Evolutionary conservation across 2,113 vertebrate genomes (phyloP).

Genomic region (Epinephelus lanceolatus): DNA sequence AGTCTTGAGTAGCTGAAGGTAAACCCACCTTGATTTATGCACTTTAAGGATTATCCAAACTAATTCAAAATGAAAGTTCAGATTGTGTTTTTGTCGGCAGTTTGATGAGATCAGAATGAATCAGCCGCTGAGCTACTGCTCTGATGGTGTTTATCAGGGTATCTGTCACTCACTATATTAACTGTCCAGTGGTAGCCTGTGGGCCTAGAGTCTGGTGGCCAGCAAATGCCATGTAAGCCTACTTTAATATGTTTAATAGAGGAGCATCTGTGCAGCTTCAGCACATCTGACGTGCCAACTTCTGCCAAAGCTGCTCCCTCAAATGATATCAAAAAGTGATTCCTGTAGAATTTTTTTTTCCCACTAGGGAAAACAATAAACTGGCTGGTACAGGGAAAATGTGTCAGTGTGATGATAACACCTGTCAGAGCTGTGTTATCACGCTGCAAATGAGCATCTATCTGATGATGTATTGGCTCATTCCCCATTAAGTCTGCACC

Average conservation of each 20-base stretch:
- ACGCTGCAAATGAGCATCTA: constrained; percentile 1
- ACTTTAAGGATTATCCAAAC: neutral
- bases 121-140: constrained; percentile 7
- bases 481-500: constrained; percentile 10
- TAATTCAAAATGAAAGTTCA: neutral
- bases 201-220: constrained; percentile 29
- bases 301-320: constrained; percentile 15
- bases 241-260: constrained; percentile 56
- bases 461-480: constrained; percentile 20
- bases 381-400: neutral
- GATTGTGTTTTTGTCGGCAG: neutral
- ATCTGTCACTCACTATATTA: constrained; percentile 50
- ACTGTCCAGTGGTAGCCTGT: constrained; percentile 1
- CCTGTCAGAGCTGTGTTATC: constrained; percentile 16
- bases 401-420: constrained; percentile 35
- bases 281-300: constrained; percentile 17
- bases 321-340: constrained; percentile 12
- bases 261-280: constrained; percentile 49
- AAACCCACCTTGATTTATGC: neutral
- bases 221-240: constrained; percentile 19
- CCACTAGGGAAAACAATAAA: neutral
- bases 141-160: constrained; percentile 42
- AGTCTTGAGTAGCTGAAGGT: neutral
- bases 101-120: neutral
- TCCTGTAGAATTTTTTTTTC: neutral